Percentiles rank a stretch among this genome's conserved stretches.
Evolutionary conservation across 2,797 vertebrate genomes (phyloP).

Genomic region (Heterohyrax brucei): DNA sequence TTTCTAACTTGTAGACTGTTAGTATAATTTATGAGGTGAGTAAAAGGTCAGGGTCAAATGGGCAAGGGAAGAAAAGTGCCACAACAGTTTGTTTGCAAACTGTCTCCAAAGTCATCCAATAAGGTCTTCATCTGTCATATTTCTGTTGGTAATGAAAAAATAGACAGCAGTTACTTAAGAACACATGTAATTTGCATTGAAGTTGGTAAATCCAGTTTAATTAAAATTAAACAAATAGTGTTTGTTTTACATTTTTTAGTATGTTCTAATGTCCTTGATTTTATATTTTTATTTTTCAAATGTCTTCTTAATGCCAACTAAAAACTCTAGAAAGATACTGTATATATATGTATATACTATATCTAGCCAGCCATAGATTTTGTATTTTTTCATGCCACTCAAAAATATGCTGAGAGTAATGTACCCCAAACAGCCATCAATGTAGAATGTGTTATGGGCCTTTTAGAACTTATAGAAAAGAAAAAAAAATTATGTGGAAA

Average conservation of each 20-base stretch:
- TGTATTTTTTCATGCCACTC: slow-evolving; percentile 62
- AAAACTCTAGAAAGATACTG: slow-evolving; percentile 63
- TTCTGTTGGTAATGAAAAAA: background rate
- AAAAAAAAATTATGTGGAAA: slow-evolving; percentile 86
- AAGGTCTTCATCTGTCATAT: background rate
- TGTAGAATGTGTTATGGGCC: slow-evolving; percentile 27
- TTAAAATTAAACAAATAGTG: background rate
- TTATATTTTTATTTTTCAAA: slow-evolving; percentile 10
- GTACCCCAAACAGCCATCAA: slow-evolving; percentile 30
- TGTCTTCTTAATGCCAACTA: slow-evolving; percentile 61
- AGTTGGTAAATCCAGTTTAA: background rate
- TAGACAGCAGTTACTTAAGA: background rate
- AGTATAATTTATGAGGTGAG: background rate
- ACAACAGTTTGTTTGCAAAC: background rate
- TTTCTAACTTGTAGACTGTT: background rate
- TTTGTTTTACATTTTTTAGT: background rate
- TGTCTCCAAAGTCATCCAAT: background rate
- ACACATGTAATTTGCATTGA: background rate
- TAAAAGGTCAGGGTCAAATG: background rate
- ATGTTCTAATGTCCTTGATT: background rate
- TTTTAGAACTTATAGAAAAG: slow-evolving; percentile 69
- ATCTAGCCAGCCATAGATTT: background rate
- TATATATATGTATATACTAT: slow-evolving; percentile 80
- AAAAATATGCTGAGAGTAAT: slow-evolving; percentile 79
- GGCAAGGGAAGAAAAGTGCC: background rate